Evolutionary conservation across 2,797 vertebrate genomes (phyloP), one percentile per base, ranked within the genome.

Genomic region (Petrocephalus schoutedeni): DNA sequence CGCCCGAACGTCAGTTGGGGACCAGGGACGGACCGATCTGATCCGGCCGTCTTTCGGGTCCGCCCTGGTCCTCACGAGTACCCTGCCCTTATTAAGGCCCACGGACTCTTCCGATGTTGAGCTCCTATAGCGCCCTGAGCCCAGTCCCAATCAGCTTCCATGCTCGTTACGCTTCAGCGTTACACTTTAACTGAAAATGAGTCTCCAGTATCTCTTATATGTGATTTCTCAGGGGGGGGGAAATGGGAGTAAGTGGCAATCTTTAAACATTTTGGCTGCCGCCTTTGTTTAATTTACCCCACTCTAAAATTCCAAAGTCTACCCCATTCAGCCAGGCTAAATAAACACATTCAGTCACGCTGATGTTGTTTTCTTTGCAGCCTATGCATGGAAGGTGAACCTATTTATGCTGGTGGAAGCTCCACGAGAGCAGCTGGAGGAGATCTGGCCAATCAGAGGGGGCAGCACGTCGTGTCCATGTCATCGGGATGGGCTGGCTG

Each of bases 321-420:
- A 89, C 92, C 91, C 90, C 89, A 86, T 91, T 80, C 89, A 93
- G 91, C 87, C 19, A 19, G 90, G 90, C 90, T 88, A 90, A 91
- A 87, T 90, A 92, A 94, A 93, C 92, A 93, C 89, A 92, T 91
- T 89, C 86, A 87, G 88, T 92, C 90, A 91, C 19, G 59, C 91
- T 89, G 45, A 19, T 88, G 90, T 92, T 91, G 90, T 93, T 94
- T 94, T 91, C 89, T 90, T 93, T 91, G 89, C 92, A 93, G 91
- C 93, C 89, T 89, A 91, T 89, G 91, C 5, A 88, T 91, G 89
- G 92, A 92, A 89, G 91, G 92, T 92, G 89, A 91, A 89, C 90
- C 84, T 88, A 86, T 84, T 6, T 19, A 58, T 32, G 54, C 23
- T 3, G 19, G 14, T 16, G n/a, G 51, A 56, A 56, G 21, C n/a